Conservation (phyloP, 2,888 invertebrate species). For the Netelia virgata region DNA sequence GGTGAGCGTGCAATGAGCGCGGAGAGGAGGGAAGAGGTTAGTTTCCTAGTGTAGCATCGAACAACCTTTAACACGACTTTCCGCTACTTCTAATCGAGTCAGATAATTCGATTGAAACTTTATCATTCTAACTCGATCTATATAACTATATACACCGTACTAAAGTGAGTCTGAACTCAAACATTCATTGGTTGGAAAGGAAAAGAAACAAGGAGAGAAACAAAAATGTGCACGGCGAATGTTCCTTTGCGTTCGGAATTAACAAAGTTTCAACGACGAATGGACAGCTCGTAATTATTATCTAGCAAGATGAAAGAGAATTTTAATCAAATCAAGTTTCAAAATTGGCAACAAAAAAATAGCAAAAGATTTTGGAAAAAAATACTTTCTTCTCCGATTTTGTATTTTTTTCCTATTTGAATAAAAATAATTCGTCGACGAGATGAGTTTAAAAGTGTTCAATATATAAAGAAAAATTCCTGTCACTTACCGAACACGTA, state of each 20-base stretch:
- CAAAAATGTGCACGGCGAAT: slow-evolving; percentile 7
- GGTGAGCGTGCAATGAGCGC: neutral
- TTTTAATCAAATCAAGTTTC: neutral
- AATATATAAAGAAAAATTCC: neutral
- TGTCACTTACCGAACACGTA: slow-evolving; percentile 89
- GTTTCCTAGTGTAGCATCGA: slow-evolving; percentile 37
- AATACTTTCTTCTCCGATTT: neutral
- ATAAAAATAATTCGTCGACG: neutral
- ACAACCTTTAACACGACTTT: slow-evolving; percentile 44
- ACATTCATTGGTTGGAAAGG: slow-evolving; percentile 15
- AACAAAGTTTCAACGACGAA: slow-evolving; percentile 15
- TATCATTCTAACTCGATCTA: slow-evolving; percentile 53
- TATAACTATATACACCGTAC: slow-evolving; percentile 18
- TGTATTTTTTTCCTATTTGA: neutral
- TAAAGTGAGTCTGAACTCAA: slow-evolving; percentile 29
- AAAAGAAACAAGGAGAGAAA: neutral
- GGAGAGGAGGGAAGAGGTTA: neutral
- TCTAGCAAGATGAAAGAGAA: slow-evolving; percentile 5
- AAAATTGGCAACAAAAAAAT: neutral
- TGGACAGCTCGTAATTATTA: slow-evolving; percentile 23
- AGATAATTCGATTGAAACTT: slow-evolving; percentile 65
- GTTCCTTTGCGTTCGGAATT: slow-evolving; percentile 33
- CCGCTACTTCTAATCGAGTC: slow-evolving; percentile 57
- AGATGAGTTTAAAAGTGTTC: neutral
- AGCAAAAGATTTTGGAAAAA: too few relatives aligned